These are phyloP conservation scores for Phalacrocorax brasilianus DNA, from an alignment of 2,113 vertebrate species.

Conservation along the genomic window DNA sequence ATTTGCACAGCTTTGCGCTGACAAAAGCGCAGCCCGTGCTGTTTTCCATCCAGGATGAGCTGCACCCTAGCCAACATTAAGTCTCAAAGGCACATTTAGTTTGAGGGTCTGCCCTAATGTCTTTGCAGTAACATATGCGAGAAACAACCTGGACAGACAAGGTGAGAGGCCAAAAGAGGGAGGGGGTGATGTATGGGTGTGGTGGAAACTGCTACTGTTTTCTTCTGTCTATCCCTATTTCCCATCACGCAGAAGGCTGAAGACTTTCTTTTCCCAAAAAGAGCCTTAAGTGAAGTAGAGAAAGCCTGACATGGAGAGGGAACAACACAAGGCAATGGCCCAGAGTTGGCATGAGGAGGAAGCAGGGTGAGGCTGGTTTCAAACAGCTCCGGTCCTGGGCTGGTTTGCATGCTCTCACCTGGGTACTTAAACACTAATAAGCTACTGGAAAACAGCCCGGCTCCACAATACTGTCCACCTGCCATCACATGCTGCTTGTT, in stretches of 20 bases:
- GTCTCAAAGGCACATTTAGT: not conserved
- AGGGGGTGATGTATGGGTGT: too few relatives aligned
- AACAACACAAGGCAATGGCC: not conserved
- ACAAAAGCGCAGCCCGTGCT: rapidly evolving
- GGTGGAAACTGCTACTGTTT: not conserved
- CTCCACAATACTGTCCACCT: not conserved
- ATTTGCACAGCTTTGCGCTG: not conserved
- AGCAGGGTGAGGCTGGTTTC: not conserved
- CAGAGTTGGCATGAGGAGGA: not conserved
- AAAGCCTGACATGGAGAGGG: not conserved
- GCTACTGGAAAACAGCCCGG: not conserved
- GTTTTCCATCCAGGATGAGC: not conserved
- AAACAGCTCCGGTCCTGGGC: not conserved
- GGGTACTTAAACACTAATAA: not conserved
- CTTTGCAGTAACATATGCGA: not conserved
- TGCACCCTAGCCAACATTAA: not conserved
- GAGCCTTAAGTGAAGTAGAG: not conserved
- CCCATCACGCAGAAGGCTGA: not conserved
- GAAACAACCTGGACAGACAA: not conserved
- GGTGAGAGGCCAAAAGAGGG: not conserved
- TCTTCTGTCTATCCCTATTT: not conserved
- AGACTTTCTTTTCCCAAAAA: not conserved
- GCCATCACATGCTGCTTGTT: not conserved
- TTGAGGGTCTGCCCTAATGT: not conserved
- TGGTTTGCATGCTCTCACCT: not conserved